Conservation (phyloP, 2,888 invertebrate species). For the Meiosimyza platycephala region DNA sequence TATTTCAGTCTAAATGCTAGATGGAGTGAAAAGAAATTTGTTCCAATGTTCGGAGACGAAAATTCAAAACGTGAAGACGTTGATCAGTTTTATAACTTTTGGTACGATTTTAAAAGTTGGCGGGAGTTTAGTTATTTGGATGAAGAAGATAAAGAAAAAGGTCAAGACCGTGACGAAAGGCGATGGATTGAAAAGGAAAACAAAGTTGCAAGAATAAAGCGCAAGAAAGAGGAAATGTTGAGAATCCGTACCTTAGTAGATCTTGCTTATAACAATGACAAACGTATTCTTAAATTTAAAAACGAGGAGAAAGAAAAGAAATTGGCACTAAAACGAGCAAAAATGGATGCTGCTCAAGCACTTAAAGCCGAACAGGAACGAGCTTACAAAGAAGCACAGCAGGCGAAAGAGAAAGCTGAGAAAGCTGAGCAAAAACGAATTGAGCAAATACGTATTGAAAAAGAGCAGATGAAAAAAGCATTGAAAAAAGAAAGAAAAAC, state of each 20-base stretch:
- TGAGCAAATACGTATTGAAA: constrained; percentile 85
- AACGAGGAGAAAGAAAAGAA: constrained; percentile 94
- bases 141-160: constrained; percentile 98
- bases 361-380: constrained; percentile 87
- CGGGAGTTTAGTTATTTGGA: constrained; percentile 98
- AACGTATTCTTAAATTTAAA: constrained; percentile 90
- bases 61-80: constrained; percentile 85
- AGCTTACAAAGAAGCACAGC: constrained; percentile 77
- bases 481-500: constrained; percentile 88
- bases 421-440: constrained; percentile 85
- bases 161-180: constrained; percentile 95
- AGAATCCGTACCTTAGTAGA: constrained; percentile 92
- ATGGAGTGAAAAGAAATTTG: constrained; percentile 91
- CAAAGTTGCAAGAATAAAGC: constrained; percentile 88
- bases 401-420: constrained; percentile 82
- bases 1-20: constrained; percentile 83
- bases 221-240: constrained; percentile 97
- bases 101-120: constrained; percentile 99
- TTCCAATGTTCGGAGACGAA: constrained; percentile 83
- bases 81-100: constrained; percentile 95
- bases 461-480: constrained; percentile 85
- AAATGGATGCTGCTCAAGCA: constrained; percentile 84
- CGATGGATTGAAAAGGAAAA: constrained; percentile 99
- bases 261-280: constrained; percentile 93
- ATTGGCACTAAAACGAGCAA: constrained; percentile 87